A percentile compares a stretch with the other conserved stretches of the same genome.
Evolutionary conservation across 2,797 vertebrate genomes (phyloP).

Genomic region (Cryptoprocta ferox): DNA sequence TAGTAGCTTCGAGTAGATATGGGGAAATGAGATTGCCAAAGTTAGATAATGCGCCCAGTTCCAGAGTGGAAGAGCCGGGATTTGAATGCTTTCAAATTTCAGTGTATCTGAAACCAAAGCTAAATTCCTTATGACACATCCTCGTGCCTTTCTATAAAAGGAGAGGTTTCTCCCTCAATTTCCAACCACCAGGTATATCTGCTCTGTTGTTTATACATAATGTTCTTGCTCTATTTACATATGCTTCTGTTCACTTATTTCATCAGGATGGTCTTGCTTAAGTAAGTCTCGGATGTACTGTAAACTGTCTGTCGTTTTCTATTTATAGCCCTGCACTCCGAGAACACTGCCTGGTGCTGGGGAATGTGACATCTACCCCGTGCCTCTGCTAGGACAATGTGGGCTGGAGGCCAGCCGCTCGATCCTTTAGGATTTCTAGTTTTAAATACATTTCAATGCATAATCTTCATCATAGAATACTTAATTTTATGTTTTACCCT

Average conservation of each 20-base stretch:
- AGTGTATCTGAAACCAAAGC: background rate
- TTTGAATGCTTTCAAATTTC: background rate
- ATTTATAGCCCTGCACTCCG: background rate
- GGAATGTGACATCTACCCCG: background rate
- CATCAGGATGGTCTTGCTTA: background rate
- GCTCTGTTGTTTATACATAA: background rate
- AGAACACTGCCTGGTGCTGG: background rate
- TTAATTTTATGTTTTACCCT: background rate
- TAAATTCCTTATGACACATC: background rate
- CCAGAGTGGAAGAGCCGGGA: background rate
- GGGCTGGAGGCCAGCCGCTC: background rate
- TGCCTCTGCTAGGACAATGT: background rate
- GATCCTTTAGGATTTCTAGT: background rate
- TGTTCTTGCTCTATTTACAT: background rate
- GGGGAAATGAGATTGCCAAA: background rate
- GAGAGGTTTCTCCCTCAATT: background rate
- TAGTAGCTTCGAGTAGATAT: too few relatives aligned
- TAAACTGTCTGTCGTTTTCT: conserved; percentile 47
- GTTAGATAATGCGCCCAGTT: background rate
- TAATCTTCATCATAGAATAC: background rate
- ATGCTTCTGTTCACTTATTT: background rate
- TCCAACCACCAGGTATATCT: background rate
- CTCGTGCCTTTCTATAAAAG: background rate
- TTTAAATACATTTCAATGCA: background rate
- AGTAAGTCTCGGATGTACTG: background rate